Conservation (phyloP, 2,797 vertebrate species). For the Nothura maculosa region DNA sequence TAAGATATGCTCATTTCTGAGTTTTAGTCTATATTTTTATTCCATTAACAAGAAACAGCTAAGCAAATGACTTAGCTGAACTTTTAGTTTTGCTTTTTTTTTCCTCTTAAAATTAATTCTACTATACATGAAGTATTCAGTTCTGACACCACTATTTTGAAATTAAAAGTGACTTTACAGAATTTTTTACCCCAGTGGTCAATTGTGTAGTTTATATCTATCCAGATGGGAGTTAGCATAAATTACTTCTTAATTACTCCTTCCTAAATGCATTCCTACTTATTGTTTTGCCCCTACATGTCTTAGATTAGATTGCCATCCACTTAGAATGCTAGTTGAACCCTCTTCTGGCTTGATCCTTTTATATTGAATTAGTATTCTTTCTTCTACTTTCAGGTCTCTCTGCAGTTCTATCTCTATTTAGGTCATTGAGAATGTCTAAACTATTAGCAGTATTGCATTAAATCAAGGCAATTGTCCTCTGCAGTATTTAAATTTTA, state of each 20-base stretch:
- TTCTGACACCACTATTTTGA: neutral
- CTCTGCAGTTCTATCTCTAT: neutral
- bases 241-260: neutral
- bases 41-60: neutral
- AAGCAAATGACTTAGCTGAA: fast-evolving
- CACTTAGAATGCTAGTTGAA: neutral
- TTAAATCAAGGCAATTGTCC: neutral
- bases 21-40: neutral
- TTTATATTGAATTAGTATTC: too few species aligned
- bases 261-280: neutral
- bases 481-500: neutral
- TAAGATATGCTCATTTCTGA: neutral
- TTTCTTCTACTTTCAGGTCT: neutral
- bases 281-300: neutral
- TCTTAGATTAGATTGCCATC: neutral
- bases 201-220: neutral
- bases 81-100: neutral
- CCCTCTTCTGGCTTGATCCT: neutral
- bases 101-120: neutral
- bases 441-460: neutral
- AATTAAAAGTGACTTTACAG: neutral
- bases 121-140: neutral
- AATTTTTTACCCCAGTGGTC: neutral
- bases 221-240: neutral
- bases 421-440: neutral